Conservation (phyloP, 2,797 vertebrate genomes). For the Enteromius anoplus region DNA sequence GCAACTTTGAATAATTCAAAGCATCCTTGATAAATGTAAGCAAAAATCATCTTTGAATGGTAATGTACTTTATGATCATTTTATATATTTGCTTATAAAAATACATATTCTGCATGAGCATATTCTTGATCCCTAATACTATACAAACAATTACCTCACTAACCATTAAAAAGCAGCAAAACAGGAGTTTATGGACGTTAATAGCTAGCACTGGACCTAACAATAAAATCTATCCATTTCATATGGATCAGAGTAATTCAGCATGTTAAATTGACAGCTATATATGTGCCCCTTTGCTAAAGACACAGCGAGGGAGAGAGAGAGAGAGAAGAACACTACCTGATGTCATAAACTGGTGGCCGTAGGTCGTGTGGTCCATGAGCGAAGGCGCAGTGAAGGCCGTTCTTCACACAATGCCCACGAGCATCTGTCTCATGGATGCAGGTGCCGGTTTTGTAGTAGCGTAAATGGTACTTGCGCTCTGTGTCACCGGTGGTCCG, state of each 20-base stretch:
- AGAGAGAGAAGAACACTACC: slow-evolving; percentile 68
- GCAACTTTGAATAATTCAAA: not conserved
- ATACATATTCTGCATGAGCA: no score
- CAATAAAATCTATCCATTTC: not conserved
- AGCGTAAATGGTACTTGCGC: slow-evolving; percentile 95
- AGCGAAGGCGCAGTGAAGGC: slow-evolving; percentile 95
- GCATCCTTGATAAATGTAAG: not conserved
- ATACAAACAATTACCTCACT: not conserved
- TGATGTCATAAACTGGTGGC: slow-evolving; percentile 91
- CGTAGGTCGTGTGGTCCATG: slow-evolving; percentile 92
- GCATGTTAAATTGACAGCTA: not conserved
- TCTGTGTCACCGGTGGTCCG: slow-evolving; percentile 94
- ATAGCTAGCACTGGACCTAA: not conserved
- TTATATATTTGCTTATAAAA: not conserved
- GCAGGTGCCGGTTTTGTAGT: slow-evolving; percentile 96
- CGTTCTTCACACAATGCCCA: slow-evolving; percentile 93
- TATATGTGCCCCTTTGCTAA: not conserved
- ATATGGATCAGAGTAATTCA: not conserved
- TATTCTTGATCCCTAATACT: no score
- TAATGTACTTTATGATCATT: not conserved
- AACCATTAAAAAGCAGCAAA: not conserved
- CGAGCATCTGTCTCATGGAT: slow-evolving; percentile 93
- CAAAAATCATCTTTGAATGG: not conserved
- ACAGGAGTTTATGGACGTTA: not conserved
- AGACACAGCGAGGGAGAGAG: not conserved